Evolutionary conservation across 1,140 invertebrate genomes (phyloP).

Genomic region (Halesus radiatus): DNA sequence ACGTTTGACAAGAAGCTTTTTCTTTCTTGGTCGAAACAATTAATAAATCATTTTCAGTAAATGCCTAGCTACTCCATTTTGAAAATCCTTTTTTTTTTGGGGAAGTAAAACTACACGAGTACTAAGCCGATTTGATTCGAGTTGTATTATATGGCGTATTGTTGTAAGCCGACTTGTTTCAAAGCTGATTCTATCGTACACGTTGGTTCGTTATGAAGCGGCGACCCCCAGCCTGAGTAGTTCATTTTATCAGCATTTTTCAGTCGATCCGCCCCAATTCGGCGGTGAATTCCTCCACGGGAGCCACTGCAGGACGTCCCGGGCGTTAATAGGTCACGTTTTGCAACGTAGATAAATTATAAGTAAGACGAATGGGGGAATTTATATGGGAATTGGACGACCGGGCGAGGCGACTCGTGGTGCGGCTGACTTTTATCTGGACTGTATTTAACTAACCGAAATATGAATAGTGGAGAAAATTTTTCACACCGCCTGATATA

Average conservation of each 20-base stretch:
- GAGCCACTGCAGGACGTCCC: not conserved
- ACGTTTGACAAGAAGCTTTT: no score
- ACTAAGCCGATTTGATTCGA: no score
- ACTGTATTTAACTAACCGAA: no score
- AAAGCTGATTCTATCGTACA: not conserved
- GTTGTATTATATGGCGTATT: no score
- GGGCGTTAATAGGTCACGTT: constrained; percentile 44
- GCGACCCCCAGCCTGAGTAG: not conserved
- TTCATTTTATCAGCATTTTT: constrained; percentile 16
- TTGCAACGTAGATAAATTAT: constrained; percentile 45
- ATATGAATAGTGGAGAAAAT: no score
- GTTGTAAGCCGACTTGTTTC: not conserved
- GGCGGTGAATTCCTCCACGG: not conserved
- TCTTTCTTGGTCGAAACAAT: no score
- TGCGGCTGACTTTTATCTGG: no score
- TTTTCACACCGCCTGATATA: no score
- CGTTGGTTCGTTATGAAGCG: not conserved
- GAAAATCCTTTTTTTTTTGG: no score
- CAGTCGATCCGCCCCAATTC: not conserved
- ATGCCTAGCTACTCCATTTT: no score
- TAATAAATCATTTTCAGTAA: no score
- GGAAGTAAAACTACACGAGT: no score
- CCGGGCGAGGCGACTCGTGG: not conserved
- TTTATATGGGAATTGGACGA: constrained; percentile 6
- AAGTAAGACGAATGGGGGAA: constrained; percentile 44